Base-by-base conservation (phyloP, 2,113 vertebrate species). In the Casuarius casuarius region DNA sequence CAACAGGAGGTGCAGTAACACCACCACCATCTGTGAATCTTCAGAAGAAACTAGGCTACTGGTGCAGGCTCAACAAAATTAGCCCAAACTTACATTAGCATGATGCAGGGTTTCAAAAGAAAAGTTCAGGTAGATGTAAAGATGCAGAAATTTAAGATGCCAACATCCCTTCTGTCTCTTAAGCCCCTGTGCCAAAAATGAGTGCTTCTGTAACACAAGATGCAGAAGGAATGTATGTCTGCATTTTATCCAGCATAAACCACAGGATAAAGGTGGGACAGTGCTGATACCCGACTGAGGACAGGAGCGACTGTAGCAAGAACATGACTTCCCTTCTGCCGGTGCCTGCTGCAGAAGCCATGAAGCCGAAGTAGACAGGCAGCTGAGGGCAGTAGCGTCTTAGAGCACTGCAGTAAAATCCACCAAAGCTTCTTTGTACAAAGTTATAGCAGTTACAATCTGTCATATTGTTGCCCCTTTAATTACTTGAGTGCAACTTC, bases 201-300 rank as follows among this genome's bases (percentile, higher is more conserved):
- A 83, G 28, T 0, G 5, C 18, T 75, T 52, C 7, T 0, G 0
- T 40, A 28, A 76, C 12, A n/a, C 44, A 92, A 75, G 5, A n/a
- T 12, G 26, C 19, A 75, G 21, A 5, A 48, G 48, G 35, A n/a
- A 10, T 4, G 1, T 4, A n/a, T 40, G 20, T 70, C 59, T 73
- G 42, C 14, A 44, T 14, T 3, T 85, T 29, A 19, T 5, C 11
- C 1, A 1, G 38, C 33, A 59, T 26, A 54, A 68, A 46, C 20
- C 5, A 18, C 31, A 0, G 0, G 0, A 73, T 66, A 46, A 59
- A 58, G 17, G 2, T 35, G n/a, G 29, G 48, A 33, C 18, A 76
- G 38, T n/a, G 35, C 9, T 0, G 2, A 18, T 10, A 42, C 2
- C 33, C 56, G 28, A 12, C 21, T 38, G 56, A 33, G 56, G 56